Conservation (phyloP, 2,888 invertebrate species). For the Anthophora plumipes region DNA sequence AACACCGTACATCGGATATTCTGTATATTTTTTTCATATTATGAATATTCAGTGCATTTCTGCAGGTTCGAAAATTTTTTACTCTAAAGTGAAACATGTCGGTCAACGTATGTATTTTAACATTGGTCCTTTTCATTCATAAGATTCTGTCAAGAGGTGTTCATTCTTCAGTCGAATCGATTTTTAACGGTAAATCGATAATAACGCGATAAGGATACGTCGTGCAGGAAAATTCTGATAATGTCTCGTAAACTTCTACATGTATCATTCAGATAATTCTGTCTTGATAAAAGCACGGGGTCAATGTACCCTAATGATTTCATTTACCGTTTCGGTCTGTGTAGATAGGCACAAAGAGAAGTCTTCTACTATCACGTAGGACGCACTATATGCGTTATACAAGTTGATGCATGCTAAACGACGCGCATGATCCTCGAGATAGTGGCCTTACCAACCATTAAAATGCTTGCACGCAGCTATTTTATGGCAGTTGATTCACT, state of each 20-base stretch:
- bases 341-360: conserved; percentile 39
- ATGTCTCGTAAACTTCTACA: not conserved
- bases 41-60: no score
- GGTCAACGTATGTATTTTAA: no score
- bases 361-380: conserved; percentile 43
- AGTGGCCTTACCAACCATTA: conserved; percentile 59
- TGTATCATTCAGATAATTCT: conserved; percentile 21
- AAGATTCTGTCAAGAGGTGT: not conserved
- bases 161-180: not conserved
- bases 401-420: conserved; percentile 64
- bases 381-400: conserved; percentile 37
- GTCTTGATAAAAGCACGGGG: conserved; percentile 26
- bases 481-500: conserved; percentile 66
- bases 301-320: conserved; percentile 56
- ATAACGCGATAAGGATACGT: not conserved
- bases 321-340: conserved; percentile 57
- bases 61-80: no score
- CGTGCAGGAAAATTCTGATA: not conserved
- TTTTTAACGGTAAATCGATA: not conserved
- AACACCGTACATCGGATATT: no score
- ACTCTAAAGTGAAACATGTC: no score
- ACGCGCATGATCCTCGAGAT: conserved; percentile 53
- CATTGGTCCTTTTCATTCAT: not conserved
- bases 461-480: conserved; percentile 72
- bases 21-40: no score